Base-by-base conservation (phyloP, 2,797 vertebrate genomes). In the Graptemys geographica region DNA sequence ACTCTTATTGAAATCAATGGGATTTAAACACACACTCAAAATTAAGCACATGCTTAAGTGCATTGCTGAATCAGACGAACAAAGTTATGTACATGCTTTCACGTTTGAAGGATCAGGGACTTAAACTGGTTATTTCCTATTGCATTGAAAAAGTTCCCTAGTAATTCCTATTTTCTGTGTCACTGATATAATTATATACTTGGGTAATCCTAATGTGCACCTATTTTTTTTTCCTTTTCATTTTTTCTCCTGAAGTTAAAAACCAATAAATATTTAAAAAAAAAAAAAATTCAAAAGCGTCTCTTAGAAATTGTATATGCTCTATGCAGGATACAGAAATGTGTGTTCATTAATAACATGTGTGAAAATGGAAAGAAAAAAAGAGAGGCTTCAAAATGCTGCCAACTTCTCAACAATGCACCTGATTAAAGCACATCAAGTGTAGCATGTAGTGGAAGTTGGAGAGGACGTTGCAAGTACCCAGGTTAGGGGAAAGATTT, bases 151-250 rank as follows among this genome's bases (percentile, higher is more conserved):
- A 96, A 95, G 59, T 96, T 97, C 95, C 95, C 96, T 94, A 96
- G 69, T 96, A 90, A 87, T 90, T 92, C 90, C 13, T 33, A n/a
- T 89, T 94, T 85, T 28, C 56, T 79, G 6, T 76, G 72, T 76
- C 81, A 93, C 84, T 81, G 82, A 90, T 89, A 93, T 47, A 95
- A 93, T 83, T 96, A 95, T 97, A 97, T 96, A 96, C 94, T 97
- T 97, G 86, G 95, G 94, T 95, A 97, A 90, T 95, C 96, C 96
- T 86, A 89, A 31, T 55, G 5, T 3, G 2, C 3, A 18, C 1
- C 6, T 16, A 3, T 27, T 57, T 44, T 69, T 65, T 69, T 28
- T 2, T 6, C 18, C 49, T 27, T 69, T 53, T 27, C 16, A 51
- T 82, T 87, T 81, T 83, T 76, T 55, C 79, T 96, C 90, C 94